phyloP scores from a whole-genome alignment of 2,113 vertebrate genomes.

The Protobothrops mucrosquamatus region DNA sequence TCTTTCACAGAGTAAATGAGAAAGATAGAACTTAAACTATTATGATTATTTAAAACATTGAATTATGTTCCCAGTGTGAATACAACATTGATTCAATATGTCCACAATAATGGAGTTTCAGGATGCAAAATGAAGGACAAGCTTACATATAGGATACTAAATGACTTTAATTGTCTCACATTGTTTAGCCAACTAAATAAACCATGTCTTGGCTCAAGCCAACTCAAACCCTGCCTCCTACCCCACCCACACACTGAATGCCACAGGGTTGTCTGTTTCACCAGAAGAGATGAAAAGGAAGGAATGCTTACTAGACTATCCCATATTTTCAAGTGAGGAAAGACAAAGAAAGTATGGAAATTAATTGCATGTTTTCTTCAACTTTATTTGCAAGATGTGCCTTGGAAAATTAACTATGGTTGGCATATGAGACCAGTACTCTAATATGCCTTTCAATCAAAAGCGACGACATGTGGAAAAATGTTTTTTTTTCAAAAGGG shows the following conservation, averaged over 20 bases:
- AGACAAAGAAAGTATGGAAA: conserved; percentile 20
- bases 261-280: conserved; percentile 14
- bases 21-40: neutral
- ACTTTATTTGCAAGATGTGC: conserved; percentile 16
- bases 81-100: neutral
- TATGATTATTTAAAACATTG: neutral
- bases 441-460: conserved; percentile 15
- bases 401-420: neutral
- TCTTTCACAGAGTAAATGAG: neutral
- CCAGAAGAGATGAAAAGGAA: conserved; percentile 12
- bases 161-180: neutral
- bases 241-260: neutral
- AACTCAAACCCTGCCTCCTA: neutral
- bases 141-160: neutral
- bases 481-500: neutral
- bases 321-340: neutral
- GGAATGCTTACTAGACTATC: neutral
- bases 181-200: neutral
- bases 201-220: neutral
- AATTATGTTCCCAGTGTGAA: neutral
- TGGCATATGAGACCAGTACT: neutral
- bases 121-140: neutral
- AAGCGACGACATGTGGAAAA: neutral
- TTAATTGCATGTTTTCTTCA: conserved; percentile 31
- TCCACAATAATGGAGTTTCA: neutral